Evolutionary conservation across 2,113 vertebrate species (phyloP), one percentile per base, ranked within the genome.

Genomic region (Poicephalus gulielmi): DNA sequence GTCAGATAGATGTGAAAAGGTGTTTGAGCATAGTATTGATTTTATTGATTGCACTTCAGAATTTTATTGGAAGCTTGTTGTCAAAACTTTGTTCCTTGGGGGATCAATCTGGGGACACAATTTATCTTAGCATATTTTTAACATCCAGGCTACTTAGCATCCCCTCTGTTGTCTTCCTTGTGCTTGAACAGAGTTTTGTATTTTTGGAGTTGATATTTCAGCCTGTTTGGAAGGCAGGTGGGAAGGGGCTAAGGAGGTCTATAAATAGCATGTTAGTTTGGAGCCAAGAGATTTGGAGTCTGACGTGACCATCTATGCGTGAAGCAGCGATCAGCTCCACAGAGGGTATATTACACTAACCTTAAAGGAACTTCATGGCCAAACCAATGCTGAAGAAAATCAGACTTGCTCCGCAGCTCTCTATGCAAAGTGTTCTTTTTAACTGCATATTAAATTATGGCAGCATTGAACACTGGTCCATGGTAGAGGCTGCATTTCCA

Each of bases 361-460:
- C 83, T 86, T 66, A 24, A 57, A 66, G 71, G 64, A 73, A 25
- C 43, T n/a, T 33, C 39, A 55, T 0, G 5, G 70, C 67, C 62
- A 68, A 11, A 8, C 20, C 81, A 83, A 20, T 0, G 0, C 49
- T 47, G 77, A 67, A 37, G 50, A 39, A 71, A 85, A n/a, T 2
- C 10, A 10, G 47, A 44, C 25, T 4, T 31, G 24, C 37, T 90
- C 55, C 15, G 25, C 41, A 55, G 31, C 33, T 91, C 12, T 35
- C 41, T 9, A 9, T 28, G n/a, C 17, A 28, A 68, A 59, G 12
- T 3, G 20, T 0, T 10, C 17, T 47, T 33, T 73, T 57, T 43
- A 35, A 14, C 31, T 41, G 4, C 17, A 4, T 23, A 17, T 35
- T 25, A 27, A 85, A 17, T 3, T 4, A 0, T 3, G 62, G 30